These are phyloP conservation scores for Podargus strigoides DNA, from an alignment of 2,797 vertebrate species.

Conservation along the genomic window DNA sequence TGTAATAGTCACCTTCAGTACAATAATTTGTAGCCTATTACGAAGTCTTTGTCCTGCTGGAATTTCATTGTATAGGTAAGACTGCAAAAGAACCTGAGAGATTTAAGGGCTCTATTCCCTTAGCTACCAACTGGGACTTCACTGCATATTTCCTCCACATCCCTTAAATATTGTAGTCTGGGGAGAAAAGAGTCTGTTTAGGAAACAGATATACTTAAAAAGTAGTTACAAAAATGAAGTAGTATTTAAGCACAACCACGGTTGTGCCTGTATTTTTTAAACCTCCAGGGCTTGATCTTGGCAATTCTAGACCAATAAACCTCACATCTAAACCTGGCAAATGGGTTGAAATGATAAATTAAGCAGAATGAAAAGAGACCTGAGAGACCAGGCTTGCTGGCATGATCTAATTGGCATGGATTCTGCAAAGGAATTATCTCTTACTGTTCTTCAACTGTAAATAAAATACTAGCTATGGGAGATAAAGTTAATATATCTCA, in stretches of 20 bases:
- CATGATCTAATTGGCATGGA: background rate
- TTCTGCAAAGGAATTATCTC: background rate
- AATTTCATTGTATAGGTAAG: background rate
- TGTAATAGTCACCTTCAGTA: background rate
- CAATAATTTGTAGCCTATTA: background rate
- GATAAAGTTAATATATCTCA: background rate
- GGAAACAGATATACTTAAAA: background rate
- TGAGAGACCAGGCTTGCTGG: slow-evolving; percentile 10
- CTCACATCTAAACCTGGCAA: slow-evolving; percentile 1
- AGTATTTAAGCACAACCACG: background rate
- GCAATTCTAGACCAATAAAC: slow-evolving; percentile 10
- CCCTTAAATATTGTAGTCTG: background rate
- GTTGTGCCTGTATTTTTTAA: background rate
- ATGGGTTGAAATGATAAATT: slow-evolving; percentile 27
- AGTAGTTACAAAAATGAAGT: background rate
- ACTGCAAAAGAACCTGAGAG: background rate
- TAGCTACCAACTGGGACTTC: background rate
- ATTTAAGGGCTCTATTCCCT: background rate
- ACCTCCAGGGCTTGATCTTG: background rate
- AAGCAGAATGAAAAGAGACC: slow-evolving; percentile 35
- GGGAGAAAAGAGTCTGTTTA: background rate
- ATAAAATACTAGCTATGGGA: background rate
- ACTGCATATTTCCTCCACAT: background rate
- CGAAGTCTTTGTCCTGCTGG: background rate
- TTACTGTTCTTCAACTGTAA: background rate